Percentiles rank a stretch among this genome's conserved stretches.
Evolutionary conservation across 2,888 invertebrate species (phyloP).

Genomic region (Eupeodes luniger): DNA sequence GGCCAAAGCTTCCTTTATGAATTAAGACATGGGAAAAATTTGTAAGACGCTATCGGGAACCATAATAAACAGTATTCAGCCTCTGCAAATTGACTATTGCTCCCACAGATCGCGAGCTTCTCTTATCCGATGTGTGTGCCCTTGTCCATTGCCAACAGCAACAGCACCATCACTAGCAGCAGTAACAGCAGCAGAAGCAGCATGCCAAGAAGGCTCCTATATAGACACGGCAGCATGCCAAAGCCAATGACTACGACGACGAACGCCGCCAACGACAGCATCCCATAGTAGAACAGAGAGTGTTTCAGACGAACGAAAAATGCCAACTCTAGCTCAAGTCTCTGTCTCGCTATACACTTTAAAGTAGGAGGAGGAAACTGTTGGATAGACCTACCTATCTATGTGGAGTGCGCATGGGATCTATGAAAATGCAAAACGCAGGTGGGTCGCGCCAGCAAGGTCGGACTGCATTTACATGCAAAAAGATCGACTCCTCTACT

Average conservation of each 20-base stretch:
- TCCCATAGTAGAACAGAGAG: constrained; percentile 55
- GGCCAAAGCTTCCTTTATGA: constrained; percentile 75
- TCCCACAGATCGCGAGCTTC: constrained; percentile 76
- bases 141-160: constrained; percentile 77
- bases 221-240: constrained; percentile 71
- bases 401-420: constrained; percentile 70
- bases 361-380: constrained; percentile 37
- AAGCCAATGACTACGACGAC: constrained; percentile 40
- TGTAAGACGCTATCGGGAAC: constrained; percentile 77
- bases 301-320: constrained; percentile 57
- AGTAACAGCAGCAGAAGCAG: constrained; percentile 11
- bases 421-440: constrained; percentile 77
- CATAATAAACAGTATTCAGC: constrained; percentile 77
- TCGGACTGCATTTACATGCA: constrained; percentile 73
- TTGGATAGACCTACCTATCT: constrained; percentile 25
- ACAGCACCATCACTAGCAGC: constrained; percentile 44
- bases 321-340: constrained; percentile 38
- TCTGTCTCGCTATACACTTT: not conserved
- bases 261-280: constrained; percentile 45
- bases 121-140: constrained; percentile 79
- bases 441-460: constrained; percentile 76
- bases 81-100: constrained; percentile 77
- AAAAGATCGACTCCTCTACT: constrained; percentile 52
- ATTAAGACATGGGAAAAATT: constrained; percentile 78
- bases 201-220: constrained; percentile 55